Percentiles rank a stretch among this genome's conserved stretches.
Evolutionary conservation across 2,113 vertebrate genomes (phyloP).

Genomic region (Pterocles orientalis): DNA sequence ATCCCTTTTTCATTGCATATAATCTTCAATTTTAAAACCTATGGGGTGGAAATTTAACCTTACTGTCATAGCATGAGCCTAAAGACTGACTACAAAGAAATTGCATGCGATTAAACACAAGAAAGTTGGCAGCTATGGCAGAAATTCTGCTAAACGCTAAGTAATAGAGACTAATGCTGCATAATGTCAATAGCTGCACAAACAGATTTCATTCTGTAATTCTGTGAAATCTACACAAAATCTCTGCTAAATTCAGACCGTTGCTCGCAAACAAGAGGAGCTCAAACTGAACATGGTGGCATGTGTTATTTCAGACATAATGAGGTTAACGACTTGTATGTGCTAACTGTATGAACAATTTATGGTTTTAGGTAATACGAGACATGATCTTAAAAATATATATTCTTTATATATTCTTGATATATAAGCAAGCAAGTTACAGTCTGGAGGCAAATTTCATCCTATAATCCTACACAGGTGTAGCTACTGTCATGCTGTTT

Average conservation of each 20-base stretch:
- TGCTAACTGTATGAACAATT: not conserved
- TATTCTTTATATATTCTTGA: not conserved
- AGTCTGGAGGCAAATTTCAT: not conserved
- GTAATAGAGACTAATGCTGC: not conserved
- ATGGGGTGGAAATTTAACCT: not conserved
- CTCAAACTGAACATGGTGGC: not conserved
- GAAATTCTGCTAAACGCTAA: not conserved
- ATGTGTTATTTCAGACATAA: not conserved
- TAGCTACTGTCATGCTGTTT: not conserved
- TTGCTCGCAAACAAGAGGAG: not conserved
- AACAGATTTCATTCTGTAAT: not conserved
- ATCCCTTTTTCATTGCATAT: not conserved
- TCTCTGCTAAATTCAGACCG: not conserved
- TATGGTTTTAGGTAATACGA: not conserved
- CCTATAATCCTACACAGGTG: not conserved
- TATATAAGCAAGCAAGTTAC: not conserved
- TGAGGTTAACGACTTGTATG: not conserved
- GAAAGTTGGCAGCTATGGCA: not conserved
- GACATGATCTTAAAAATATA: not conserved
- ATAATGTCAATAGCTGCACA: not conserved
- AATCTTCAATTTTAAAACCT: not conserved
- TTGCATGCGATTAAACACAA: not conserved
- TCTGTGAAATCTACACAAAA: not conserved
- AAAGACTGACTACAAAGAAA: not conserved
- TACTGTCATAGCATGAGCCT: not conserved